A percentile compares a stretch with the other conserved stretches of the same genome.
These are phyloP conservation scores for Polietes domitor DNA, from an alignment of 2,888 invertebrate genomes.

Conservation along the genomic window DNA sequence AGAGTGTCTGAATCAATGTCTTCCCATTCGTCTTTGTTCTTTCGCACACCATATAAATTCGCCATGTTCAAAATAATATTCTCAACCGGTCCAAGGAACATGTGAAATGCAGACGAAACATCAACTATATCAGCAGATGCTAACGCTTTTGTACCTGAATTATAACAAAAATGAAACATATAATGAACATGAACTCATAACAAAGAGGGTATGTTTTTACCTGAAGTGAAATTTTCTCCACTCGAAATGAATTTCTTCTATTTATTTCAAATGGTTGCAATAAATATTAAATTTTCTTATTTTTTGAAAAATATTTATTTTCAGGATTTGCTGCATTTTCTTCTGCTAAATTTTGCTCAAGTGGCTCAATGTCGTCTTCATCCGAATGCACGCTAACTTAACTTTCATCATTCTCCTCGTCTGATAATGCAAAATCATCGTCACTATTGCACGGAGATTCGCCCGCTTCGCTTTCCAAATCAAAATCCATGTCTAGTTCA, in stretches of 20 bases:
- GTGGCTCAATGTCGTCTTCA: not conserved
- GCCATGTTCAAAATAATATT: not conserved
- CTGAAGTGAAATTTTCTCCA: not conserved
- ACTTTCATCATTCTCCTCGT: slow-evolving; percentile 17
- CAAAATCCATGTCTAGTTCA: slow-evolving; percentile 19
- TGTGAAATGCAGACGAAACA: slow-evolving; percentile 7
- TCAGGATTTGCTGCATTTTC: too few species aligned
- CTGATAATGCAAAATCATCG: slow-evolving; percentile 28
- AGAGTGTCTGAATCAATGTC: slow-evolving; percentile 30
- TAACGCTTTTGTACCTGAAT: slow-evolving; percentile 13
- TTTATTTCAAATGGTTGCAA: slow-evolving; percentile 1
- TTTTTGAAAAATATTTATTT: slow-evolving; percentile 3
- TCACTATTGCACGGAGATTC: slow-evolving; percentile 11
- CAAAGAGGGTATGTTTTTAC: slow-evolving; percentile 10
- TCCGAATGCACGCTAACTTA: not conserved
- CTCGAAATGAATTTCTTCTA: slow-evolving; percentile 1
- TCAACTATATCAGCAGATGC: slow-evolving; percentile 38
- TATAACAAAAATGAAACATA: slow-evolving; percentile 18
- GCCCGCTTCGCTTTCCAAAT: slow-evolving; percentile 21
- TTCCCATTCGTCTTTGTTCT: not conserved
- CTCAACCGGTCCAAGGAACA: too few species aligned
- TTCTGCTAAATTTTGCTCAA: not conserved
- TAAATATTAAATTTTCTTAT: slow-evolving; percentile 11
- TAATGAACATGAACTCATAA: slow-evolving; percentile 13
- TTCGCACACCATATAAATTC: not conserved